Percentiles rank a stretch among this genome's conserved stretches.
These are phyloP conservation scores for Patiria miniata DNA, from an alignment of 35 echinoderm and acorn worm species.

Conservation along the genomic window DNA sequence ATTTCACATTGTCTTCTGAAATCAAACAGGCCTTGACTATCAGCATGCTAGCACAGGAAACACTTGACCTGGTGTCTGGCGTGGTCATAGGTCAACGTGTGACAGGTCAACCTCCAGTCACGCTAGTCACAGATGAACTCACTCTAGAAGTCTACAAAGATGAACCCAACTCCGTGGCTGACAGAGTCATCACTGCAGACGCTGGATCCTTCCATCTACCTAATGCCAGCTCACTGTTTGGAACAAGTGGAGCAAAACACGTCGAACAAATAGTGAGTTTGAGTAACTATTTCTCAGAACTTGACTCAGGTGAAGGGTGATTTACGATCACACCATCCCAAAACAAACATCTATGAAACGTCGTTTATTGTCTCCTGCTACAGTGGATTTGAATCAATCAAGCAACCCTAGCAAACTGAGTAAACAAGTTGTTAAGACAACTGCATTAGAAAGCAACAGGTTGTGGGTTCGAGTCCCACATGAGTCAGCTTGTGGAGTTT, in stretches of 20 bases:
- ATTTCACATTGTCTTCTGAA: too few relatives aligned
- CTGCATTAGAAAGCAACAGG: too few relatives aligned
- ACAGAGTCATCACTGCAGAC: not conserved
- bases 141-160: constrained; percentile 26
- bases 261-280: constrained; percentile 22
- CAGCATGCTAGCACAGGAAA: constrained; percentile 10
- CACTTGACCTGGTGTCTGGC: constrained; percentile 1
- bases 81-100: constrained; percentile 25
- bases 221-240: not conserved
- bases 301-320: too few relatives aligned
- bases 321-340: not conserved
- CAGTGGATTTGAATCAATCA: too few relatives aligned
- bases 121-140: not conserved
- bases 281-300: not conserved
- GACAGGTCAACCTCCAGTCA: constrained; percentile 34
- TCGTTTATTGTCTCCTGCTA: too few relatives aligned
- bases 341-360: too few relatives aligned
- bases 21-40: constrained; percentile 20
- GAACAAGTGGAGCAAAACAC: not conserved
- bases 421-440: too few relatives aligned
- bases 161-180: not conserved
- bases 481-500: too few relatives aligned
- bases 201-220: constrained; percentile 33
- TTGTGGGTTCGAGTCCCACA: too few relatives aligned
- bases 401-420: too few relatives aligned